Evolutionary conservation across 2,888 invertebrate genomes (phyloP), one percentile per base, ranked within the genome.

Genomic region (Ametastegia equiseti): DNA sequence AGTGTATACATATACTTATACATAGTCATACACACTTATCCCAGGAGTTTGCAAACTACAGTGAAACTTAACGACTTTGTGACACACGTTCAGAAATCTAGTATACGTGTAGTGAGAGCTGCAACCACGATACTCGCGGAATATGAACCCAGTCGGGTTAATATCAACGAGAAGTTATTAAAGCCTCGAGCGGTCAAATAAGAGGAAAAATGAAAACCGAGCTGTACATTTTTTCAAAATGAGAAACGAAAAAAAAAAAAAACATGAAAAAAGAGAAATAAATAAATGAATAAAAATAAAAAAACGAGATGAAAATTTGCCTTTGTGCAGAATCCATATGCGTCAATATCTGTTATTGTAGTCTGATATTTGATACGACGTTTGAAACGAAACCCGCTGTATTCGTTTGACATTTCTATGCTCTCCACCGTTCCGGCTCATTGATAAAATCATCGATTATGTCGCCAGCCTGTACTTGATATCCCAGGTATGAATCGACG

Each of bases 401-500:
- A 67, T 67, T 19, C 63, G 63, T 33, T 63, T 63, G 63, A 63
- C 63, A 63, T 39, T 67, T 67, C 19, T n/a, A 67, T 60, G 2
- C 36, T n/a, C 36, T 67, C 4, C 5, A 15, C 2, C 27, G 47
- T 75, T 75, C 75, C 75, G 54, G 75, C 13, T 75, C 75, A 30
- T 54, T 75, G 75, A 75, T 75, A 30, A 54, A 75, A 54, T 75
- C 75, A 54, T 75, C 75, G 75, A 75, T 75, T 75, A 75, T 23
- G 33, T 36, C 54, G n/a, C 19, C 33, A 19, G 30, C 60, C 13
- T 36, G n/a, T 54, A 6, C 54, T 23, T 19, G 54, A 54, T 54
- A 54, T 54, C 19, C 23, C 23, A 0, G 23, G 11, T 11, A 23
- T 23, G 23, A 54, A 54, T 19, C 36, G 63, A 65, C 7, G 33